Conservation (phyloP, 2,888 invertebrate species). For the Notodonta ziczac region DNA sequence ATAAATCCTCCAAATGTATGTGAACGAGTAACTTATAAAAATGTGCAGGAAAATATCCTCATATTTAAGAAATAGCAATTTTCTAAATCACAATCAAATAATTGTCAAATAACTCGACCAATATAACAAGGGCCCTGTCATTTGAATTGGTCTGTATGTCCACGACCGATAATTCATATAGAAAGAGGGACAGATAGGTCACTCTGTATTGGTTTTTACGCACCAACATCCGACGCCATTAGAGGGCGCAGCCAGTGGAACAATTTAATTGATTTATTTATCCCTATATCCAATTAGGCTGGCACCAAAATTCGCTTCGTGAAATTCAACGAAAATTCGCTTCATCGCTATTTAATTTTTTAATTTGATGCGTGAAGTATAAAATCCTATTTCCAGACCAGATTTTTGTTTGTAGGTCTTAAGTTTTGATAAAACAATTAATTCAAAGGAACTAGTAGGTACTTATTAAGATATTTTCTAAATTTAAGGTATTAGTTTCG, state of each 20-base stretch:
- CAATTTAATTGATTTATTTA: constrained; percentile 79
- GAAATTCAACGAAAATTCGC: constrained; percentile 32
- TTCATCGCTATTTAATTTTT: constrained; percentile 16
- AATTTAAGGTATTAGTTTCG: too few species aligned
- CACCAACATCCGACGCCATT: constrained; percentile 60
- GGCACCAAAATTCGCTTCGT: constrained; percentile 48
- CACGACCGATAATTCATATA: constrained; percentile 19
- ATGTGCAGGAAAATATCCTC: not conserved
- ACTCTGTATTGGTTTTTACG: constrained; percentile 44
- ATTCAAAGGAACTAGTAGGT: too few species aligned
- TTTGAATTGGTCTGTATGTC: constrained; percentile 15
- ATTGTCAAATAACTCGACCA: constrained; percentile 16
- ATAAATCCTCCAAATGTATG: too few species aligned
- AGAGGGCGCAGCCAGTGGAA: constrained; percentile 62
- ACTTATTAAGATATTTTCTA: too few species aligned
- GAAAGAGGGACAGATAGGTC: constrained; percentile 25
- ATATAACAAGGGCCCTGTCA: constrained; percentile 13
- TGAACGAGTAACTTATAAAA: not conserved
- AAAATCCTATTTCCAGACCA: not conserved
- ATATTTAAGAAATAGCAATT: constrained; percentile 8
- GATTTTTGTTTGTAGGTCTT: too few species aligned
- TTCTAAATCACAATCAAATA: constrained; percentile 12
- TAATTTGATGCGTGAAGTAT: constrained; percentile 13
- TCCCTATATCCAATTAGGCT: constrained; percentile 66
- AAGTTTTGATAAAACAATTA: too few species aligned